A percentile compares a stretch with the other conserved stretches of the same genome.
Conservation (phyloP, 2,113 vertebrate genomes). For the Oreochromis niloticus region DNA sequence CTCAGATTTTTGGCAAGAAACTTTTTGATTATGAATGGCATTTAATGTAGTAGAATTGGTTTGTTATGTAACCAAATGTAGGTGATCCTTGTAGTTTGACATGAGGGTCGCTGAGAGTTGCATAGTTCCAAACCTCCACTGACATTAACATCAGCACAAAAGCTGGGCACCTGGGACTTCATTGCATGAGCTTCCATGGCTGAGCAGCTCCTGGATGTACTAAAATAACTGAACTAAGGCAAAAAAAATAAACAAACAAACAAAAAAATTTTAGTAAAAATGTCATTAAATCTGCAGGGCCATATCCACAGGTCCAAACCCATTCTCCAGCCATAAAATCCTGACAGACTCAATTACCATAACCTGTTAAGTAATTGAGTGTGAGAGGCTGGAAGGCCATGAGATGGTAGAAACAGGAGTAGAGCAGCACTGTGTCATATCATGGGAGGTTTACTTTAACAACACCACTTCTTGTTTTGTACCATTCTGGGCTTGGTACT, state of each 20-base stretch:
- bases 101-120: not conserved
- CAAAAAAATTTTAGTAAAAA: not conserved
- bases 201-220: not conserved
- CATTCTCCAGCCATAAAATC: not conserved
- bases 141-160: not conserved
- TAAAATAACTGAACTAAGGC: not conserved
- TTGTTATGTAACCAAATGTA: not conserved
- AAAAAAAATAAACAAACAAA: not conserved
- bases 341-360: not conserved
- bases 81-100: not conserved
- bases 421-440: not conserved
- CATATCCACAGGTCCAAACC: not conserved
- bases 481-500: not conserved
- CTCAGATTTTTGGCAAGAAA: not conserved
- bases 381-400: not conserved
- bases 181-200: not conserved
- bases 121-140: not conserved
- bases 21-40: not conserved
- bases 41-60: not conserved
- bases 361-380: not conserved
- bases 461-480: not conserved
- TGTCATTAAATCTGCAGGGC: not conserved
- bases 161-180: not conserved
- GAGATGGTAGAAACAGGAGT: not conserved
- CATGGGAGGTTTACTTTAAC: not conserved